Base-by-base conservation (phyloP, 2,113 vertebrate species). In the Lepus europaeus region DNA sequence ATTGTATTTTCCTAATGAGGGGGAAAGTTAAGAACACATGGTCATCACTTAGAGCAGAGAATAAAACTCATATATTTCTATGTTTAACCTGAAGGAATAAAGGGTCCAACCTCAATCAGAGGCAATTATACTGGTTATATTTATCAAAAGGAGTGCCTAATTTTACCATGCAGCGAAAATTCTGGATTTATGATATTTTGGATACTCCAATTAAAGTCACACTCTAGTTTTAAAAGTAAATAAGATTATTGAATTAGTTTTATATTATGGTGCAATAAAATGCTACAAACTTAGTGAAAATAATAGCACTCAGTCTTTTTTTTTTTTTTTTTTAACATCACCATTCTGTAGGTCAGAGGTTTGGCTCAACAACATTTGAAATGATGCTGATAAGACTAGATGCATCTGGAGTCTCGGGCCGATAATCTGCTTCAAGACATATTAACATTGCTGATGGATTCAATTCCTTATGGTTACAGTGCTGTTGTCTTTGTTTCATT, bases 31-130 rank as follows among this genome's bases (percentile, higher is more conserved):
- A 79, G 5, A 84, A 61, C 61, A 20, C 9, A 6, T 27, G 4
- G 4, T 80, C 1, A 36, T 66, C 19, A 10, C 91, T 81, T 87
- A 89, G 6, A 53, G 9, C 51, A 86, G 25, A 78, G 2, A 61
- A 53, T 5, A 63, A 93, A 79, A 61, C 4, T 68, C 22, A 49
- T 56, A 36, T 69, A 81, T 81, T 90, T 68, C 20, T 4, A 2
- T 29, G 6, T 66, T 93, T 49, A n/a, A 61, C 27, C 1, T 59
- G 49, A 80, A n/a, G 61, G 9, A 80, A 85, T 33, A 4, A 61
- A 33, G 0, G 17, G 0, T 72, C 23, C 7, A 74, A 6, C 0
- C 20, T 80, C 13, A 49, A 83, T 74, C 5, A 9, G 0, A 13
- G 3, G 29, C 2, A 53, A 12, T 17, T 33, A 3, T 12, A 27